These are phyloP conservation scores for Drosophila greeni DNA, from an alignment of 2,888 invertebrate genomes.

Conservation along the genomic window DNA sequence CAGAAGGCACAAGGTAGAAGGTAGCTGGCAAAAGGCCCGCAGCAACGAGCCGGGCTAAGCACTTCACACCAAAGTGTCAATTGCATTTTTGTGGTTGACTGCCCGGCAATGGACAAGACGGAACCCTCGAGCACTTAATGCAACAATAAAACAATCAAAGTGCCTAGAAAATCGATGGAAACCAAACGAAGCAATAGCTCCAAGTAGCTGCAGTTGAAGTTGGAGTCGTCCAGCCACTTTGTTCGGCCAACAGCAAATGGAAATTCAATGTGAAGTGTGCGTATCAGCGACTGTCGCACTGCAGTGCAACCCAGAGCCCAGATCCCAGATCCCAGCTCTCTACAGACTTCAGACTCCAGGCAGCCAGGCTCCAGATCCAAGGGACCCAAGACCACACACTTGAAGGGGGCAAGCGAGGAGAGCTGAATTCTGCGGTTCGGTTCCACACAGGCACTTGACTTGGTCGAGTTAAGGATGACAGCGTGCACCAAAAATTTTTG, in stretches of 20 bases:
- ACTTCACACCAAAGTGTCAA: slow-evolving; percentile 72
- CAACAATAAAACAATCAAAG: slow-evolving; percentile 74
- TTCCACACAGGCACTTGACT: slow-evolving; percentile 50
- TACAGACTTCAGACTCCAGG: slow-evolving; percentile 2
- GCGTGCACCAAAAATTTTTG: slow-evolving; percentile 14
- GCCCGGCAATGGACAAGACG: slow-evolving; percentile 43
- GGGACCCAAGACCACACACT: slow-evolving; percentile 63
- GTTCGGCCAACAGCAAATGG: slow-evolving; percentile 57
- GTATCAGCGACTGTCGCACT: slow-evolving; percentile 72
- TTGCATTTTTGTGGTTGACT: slow-evolving; percentile 70
- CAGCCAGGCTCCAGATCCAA: slow-evolving; percentile 16
- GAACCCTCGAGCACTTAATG: slow-evolving; percentile 63
- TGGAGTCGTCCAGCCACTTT: slow-evolving; percentile 49
- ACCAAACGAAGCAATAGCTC: slow-evolving; percentile 52
- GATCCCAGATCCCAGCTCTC: slow-evolving; percentile 2
- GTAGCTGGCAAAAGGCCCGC: slow-evolving; percentile 36
- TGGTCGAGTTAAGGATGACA: slow-evolving; percentile 54
- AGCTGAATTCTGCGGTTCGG: slow-evolving; percentile 30
- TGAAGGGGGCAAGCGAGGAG: slow-evolving; percentile 42
- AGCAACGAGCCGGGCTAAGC: slow-evolving; percentile 42
- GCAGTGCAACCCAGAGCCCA: slow-evolving; percentile 55
- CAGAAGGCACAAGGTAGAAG: slow-evolving; percentile 49
- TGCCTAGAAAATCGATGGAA: slow-evolving; percentile 75
- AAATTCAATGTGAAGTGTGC: slow-evolving; percentile 72
- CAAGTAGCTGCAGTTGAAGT: slow-evolving; percentile 41